Conservation (phyloP, 2,888 invertebrate genomes). For the Ommatoiulus sabulosus region DNA sequence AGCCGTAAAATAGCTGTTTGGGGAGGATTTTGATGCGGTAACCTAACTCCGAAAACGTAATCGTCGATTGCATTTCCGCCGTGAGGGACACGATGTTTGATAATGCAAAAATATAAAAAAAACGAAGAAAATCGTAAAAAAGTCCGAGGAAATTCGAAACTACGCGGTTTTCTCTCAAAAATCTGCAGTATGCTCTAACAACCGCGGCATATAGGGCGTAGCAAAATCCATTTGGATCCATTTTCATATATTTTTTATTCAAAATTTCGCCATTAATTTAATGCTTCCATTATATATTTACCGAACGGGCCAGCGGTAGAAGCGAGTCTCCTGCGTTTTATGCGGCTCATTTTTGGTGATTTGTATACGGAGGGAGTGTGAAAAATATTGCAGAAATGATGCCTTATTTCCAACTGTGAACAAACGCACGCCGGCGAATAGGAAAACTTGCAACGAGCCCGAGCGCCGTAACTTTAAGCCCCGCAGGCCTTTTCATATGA, state of each 20-base stretch:
- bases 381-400: slow-evolving; percentile 33
- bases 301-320: background rate
- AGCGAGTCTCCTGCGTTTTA: slow-evolving; percentile 16
- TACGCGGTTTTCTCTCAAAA: background rate
- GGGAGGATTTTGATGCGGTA: too few species aligned
- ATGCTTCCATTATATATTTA: slow-evolving; percentile 36
- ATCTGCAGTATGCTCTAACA: background rate
- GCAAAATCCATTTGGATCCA: slow-evolving; percentile 28
- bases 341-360: slow-evolving; percentile 40
- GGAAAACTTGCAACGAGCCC: background rate
- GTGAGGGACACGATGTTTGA: too few species aligned
- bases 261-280: slow-evolving; percentile 38
- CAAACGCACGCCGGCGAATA: slow-evolving; percentile 7
- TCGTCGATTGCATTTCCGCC: too few species aligned
- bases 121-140: too few species aligned
- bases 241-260: slow-evolving; percentile 35
- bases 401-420: slow-evolving; percentile 40
- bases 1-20: too few species aligned
- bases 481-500: background rate
- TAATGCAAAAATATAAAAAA: too few species aligned
- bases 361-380: slow-evolving; percentile 21
- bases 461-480: slow-evolving; percentile 14
- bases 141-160: background rate
- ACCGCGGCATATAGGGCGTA: background rate
- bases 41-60: too few species aligned